Evolutionary conservation across 2,888 invertebrate species (phyloP), one percentile per base, ranked within the genome.

Genomic region (Cerceris rybyensis): DNA sequence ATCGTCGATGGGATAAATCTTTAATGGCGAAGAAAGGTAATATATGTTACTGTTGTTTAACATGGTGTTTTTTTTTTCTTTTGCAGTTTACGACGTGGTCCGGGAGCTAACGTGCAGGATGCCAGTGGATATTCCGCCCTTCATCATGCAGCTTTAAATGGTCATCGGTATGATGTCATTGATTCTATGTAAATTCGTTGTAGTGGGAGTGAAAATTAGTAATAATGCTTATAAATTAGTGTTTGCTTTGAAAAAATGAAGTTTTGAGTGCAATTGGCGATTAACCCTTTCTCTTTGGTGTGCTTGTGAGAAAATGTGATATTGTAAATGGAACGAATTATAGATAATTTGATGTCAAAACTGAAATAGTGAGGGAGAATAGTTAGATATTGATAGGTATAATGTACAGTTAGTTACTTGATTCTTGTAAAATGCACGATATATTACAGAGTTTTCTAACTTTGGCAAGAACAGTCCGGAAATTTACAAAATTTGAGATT

Each of bases 101-200:
- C 98, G 65, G 98, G 98, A 84, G 97, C 98, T 71, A 98, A 98
- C 93, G 97, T 97, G 67, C 97, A 97, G 93, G 98, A 98, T 92
- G 96, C 96, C 88, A 97, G 97, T 91, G 98, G 98, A 57, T 98
- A 98, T 93, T 97, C 98, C 52, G 96, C 98, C 42, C 95, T 99
- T 63, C 98, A 99, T 92, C 98, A 98, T 93, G 98, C 98, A 68
- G 96, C 98, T 82, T 94, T 98, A 78, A 97, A 98, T 93, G 98
- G 98, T 8, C 98, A 98, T 93, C 96, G 94, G 98, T 98, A 94
- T 94, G 94, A 93, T 42, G 78, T 65, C 58, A 41, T 59, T 13
- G 13, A 59, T 59, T 46, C 8, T 11, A 13, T 13, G 13, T 46
- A 11, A 8, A 46, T 46, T 8, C 8, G 46, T 13, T 46, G 46